Conservation (phyloP, 2,888 invertebrate genomes). For the Epicampocera succincta region DNA sequence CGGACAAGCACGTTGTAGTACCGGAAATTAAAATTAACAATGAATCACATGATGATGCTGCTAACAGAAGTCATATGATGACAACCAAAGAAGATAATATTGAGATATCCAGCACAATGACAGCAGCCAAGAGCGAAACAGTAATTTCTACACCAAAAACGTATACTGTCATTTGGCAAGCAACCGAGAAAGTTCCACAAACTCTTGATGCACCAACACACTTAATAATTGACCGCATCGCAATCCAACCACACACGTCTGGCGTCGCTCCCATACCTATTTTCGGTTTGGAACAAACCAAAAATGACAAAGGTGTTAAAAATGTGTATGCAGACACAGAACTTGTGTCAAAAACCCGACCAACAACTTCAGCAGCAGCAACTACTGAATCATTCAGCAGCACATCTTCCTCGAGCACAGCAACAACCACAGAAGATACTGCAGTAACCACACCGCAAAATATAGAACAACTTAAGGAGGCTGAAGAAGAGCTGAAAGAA, state of each 20-base stretch:
- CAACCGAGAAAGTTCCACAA: slow-evolving; percentile 75
- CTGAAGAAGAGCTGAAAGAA: slow-evolving; percentile 78
- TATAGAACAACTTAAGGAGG: slow-evolving; percentile 75
- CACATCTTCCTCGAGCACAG: slow-evolving; percentile 31
- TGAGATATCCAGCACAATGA: background rate
- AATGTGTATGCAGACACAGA: slow-evolving; percentile 74
- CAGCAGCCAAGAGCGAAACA: slow-evolving; percentile 15
- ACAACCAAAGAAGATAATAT: slow-evolving; percentile 11
- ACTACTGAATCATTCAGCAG: slow-evolving; percentile 3
- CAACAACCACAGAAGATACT: slow-evolving; percentile 21
- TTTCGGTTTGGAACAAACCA: slow-evolving; percentile 75
- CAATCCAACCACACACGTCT: slow-evolving; percentile 74
- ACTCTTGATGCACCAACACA: slow-evolving; percentile 74
- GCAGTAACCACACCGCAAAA: slow-evolving; percentile 71
- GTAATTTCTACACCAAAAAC: background rate
- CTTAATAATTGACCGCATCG: slow-evolving; percentile 78
- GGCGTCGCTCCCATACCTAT: slow-evolving; percentile 74
- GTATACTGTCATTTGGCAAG: slow-evolving; percentile 72
- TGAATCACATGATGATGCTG: slow-evolving; percentile 38
- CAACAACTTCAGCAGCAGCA: slow-evolving; percentile 14
- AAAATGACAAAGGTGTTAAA: slow-evolving; percentile 71
- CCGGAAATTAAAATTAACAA: slow-evolving; percentile 68
- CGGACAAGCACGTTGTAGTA: slow-evolving; percentile 71
- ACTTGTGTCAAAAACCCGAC: slow-evolving; percentile 71
- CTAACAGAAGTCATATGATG: slow-evolving; percentile 54